Evolutionary conservation across 2,113 vertebrate genomes (phyloP).

Genomic region (Condylura cristata): DNA sequence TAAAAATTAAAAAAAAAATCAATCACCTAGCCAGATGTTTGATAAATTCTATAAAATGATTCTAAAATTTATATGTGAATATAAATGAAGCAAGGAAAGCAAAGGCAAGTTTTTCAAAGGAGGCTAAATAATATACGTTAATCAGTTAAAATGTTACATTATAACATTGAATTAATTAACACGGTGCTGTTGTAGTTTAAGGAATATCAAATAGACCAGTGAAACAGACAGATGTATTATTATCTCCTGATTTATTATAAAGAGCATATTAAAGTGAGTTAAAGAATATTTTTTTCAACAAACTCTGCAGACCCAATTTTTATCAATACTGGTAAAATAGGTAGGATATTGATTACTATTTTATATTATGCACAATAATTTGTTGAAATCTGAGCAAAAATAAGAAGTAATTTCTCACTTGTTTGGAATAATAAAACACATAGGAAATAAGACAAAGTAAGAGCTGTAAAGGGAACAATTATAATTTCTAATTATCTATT

Average conservation of each 20-base stretch:
- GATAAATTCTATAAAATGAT: neutral
- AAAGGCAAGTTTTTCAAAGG: neutral
- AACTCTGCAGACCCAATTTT: neutral
- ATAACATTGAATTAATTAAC: neutral
- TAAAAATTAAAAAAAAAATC: neutral
- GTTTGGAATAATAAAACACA: neutral
- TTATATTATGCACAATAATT: neutral
- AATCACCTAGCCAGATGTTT: neutral
- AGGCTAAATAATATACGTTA: neutral
- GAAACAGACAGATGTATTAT: neutral
- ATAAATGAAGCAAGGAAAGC: neutral
- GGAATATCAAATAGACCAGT: neutral
- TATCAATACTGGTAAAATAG: neutral
- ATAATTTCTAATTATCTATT: neutral
- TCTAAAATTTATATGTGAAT: neutral
- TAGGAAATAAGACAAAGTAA: neutral
- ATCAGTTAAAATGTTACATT: neutral
- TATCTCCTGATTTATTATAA: neutral
- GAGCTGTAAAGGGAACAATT: neutral
- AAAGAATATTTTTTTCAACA: neutral
- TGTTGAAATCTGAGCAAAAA: neutral
- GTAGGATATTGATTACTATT: neutral
- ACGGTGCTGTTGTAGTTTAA: neutral
- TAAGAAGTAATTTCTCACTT: neutral
- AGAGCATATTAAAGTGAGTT: neutral